A percentile compares a stretch with the other conserved stretches of the same genome.
phyloP scores from a whole-genome alignment of 2,888 invertebrate genomes.

The Macrophya annulata region DNA sequence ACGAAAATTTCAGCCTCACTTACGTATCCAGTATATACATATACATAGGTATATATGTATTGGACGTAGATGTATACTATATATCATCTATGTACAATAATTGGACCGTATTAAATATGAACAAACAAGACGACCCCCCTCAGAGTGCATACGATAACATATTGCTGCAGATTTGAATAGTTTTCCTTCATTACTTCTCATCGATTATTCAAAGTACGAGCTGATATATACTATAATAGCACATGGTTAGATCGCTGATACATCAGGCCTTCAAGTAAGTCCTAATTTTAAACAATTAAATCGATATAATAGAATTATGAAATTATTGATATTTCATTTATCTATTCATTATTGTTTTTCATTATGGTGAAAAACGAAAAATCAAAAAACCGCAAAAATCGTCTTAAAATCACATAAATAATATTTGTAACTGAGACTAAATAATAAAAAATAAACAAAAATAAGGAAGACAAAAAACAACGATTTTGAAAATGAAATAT shows the following conservation, averaged over 20 bases:
- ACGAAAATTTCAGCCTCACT: not conserved
- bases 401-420: too few species aligned
- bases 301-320: not conserved
- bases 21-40: not conserved
- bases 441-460: too few species aligned
- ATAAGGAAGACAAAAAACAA: too few species aligned
- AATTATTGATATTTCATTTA: too few species aligned
- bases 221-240: not conserved
- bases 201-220: slow-evolving; percentile 25
- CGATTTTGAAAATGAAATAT: too few species aligned
- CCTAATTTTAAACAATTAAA: not conserved
- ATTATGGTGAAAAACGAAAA: too few species aligned
- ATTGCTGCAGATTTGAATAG: not conserved
- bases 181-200: slow-evolving; percentile 11
- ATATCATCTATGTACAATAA: not conserved
- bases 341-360: too few species aligned
- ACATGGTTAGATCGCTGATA: not conserved
- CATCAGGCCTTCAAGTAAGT: not conserved
- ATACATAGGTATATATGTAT: too few species aligned
- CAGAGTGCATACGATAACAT: not conserved
- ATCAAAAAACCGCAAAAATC: too few species aligned
- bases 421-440: too few species aligned
- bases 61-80: too few species aligned
- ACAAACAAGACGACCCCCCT: slow-evolving; percentile 2
- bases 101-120: not conserved